These are phyloP conservation scores for Xyrichtys novacula DNA, from an alignment of 2,797 vertebrate genomes.

Conservation along the genomic window DNA sequence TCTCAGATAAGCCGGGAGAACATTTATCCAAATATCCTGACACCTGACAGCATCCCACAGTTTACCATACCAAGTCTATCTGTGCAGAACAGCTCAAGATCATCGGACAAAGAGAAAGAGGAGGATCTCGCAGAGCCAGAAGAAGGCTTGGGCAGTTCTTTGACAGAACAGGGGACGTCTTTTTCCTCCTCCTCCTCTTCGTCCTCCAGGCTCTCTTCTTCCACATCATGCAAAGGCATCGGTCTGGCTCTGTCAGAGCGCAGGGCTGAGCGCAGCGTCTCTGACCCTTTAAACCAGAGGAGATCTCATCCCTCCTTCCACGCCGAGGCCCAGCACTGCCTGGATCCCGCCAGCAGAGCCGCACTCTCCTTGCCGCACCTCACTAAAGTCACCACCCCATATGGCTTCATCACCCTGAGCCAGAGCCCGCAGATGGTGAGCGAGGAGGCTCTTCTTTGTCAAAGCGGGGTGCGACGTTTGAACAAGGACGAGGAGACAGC, in stretches of 20 bases:
- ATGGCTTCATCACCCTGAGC: constrained; percentile 86
- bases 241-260: constrained; percentile 31
- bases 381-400: constrained; percentile 85
- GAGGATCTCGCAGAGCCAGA: constrained; percentile 37
- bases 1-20: constrained; percentile 74
- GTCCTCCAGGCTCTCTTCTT: constrained; percentile 45
- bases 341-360: constrained; percentile 83
- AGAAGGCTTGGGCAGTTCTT: constrained; percentile 31
- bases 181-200: constrained; percentile 25
- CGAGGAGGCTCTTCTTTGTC: constrained; percentile 88
- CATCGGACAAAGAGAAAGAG: constrained; percentile 43
- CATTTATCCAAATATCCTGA: constrained; percentile 75
- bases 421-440: constrained; percentile 87
- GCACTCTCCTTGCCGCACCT: constrained; percentile 87
- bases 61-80: constrained; percentile 83
- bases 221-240: constrained; percentile 48
- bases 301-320: constrained; percentile 29
- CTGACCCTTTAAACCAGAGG: constrained; percentile 54
- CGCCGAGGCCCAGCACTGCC: constrained; percentile 68
- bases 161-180: constrained; percentile 22
- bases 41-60: constrained; percentile 82
- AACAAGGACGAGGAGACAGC: constrained; percentile 44
- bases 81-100: constrained; percentile 33
- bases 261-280: constrained; percentile 68
- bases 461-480: constrained; percentile 52